Base-by-base conservation (phyloP, 2,113 vertebrate species). In the Microtus richardsoni region DNA sequence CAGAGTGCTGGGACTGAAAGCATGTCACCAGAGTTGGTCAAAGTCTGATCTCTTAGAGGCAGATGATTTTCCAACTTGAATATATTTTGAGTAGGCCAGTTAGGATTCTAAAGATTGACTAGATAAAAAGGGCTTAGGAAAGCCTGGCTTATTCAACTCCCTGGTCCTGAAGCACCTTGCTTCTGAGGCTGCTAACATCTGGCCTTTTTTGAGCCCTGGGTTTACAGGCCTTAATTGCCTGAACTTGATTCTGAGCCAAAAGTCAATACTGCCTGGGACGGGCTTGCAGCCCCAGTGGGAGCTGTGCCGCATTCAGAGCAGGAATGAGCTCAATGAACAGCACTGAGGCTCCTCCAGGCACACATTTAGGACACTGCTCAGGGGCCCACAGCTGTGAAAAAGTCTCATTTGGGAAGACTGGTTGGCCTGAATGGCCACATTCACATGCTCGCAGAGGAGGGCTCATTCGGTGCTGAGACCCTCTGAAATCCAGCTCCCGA, bases 401-500 rank as follows among this genome's bases (percentile, higher is more conserved):
- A 75, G 60, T 71, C 54, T 33, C 0, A 0, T 71, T 36, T 71
- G 22, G 44, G 30, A 5, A 9, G 44, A 10, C 68, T 17, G 11
- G 52, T 19, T 83, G 49, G 33, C 52, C 36, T 10, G 21, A 28
- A n/a, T 19, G 52, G 62, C 88, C 62, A 41, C 47, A 77, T 2
- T 54, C 49, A 93, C 41, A 84, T 13, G 62, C 6, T 41, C 64
- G 33, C 5, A 49, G 90, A 70, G 89, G 86, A 93, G 24, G 39
- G 49, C 52, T 19, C 77, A 47, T 49, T 77, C 21, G 36, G 13
- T 30, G 49, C 73, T 9, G 44, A 52, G 82, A 68, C 17, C 13
- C 36, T 58, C 28, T 73, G 52, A 86, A 95, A 87, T 93, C n/a
- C 16, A 88, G 82, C 66, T 86, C 82, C 68, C 49, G 28, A 47